Evolutionary conservation across 2,888 invertebrate genomes (phyloP).

Genomic region (Amphipyra berbera): DNA sequence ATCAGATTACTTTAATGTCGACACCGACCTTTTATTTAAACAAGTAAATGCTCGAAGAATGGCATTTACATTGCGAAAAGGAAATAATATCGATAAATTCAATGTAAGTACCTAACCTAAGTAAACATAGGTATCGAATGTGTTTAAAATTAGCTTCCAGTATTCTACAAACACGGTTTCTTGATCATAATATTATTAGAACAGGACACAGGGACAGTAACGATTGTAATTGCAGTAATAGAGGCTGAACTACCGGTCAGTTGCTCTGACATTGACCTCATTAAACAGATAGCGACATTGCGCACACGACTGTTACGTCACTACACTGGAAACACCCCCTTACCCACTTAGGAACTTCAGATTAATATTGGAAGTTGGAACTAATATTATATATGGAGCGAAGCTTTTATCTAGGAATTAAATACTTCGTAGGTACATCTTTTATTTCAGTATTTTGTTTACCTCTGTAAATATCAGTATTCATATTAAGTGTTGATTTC

Average conservation of each 20-base stretch:
- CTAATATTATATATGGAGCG: conserved; percentile 25
- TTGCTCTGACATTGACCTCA: conserved; percentile 82
- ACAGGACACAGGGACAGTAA: conserved; percentile 48
- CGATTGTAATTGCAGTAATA: conserved; percentile 66
- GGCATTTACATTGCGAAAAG: no score
- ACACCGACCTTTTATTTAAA: no score
- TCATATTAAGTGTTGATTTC: background rate
- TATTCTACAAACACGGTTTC: conserved; percentile 23
- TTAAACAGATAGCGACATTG: conserved; percentile 76
- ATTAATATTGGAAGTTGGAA: conserved; percentile 25
- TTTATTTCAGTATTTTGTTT: conserved; percentile 7
- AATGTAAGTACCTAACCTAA: background rate
- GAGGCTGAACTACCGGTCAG: conserved; percentile 73
- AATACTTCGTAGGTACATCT: background rate
- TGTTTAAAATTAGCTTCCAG: conserved; percentile 16
- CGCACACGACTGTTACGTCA: conserved; percentile 67
- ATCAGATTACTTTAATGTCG: no score
- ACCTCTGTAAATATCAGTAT: no score
- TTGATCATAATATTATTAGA: conserved; percentile 47
- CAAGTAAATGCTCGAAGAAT: no score
- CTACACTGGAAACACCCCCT: conserved; percentile 56
- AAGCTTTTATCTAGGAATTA: conserved; percentile 23
- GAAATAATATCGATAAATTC: no score
- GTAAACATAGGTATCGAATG: background rate
- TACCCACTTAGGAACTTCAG: no score